A percentile compares a stretch with the other conserved stretches of the same genome.
Evolutionary conservation across 1,140 invertebrate genomes (phyloP).

Genomic region (Drosophila kikkawai): DNA sequence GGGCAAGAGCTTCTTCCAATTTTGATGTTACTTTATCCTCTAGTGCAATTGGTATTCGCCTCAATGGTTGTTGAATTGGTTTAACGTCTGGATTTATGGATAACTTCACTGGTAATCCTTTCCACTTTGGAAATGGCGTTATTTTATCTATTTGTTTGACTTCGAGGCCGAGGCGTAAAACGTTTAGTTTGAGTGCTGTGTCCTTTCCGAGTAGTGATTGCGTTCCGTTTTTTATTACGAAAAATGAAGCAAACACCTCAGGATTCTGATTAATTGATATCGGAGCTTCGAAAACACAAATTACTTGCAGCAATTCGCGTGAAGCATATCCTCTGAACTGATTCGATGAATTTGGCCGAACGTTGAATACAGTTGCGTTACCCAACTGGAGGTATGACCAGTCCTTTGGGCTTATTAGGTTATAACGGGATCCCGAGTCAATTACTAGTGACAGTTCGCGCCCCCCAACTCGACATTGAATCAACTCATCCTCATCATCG

Average conservation of each 20-base stretch:
- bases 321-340: too few relatives aligned
- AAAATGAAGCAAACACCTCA: constrained; percentile 1
- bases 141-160: constrained; percentile 11
- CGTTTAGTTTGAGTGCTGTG: constrained; percentile 8
- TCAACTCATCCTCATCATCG: too few relatives aligned
- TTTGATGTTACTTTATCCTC: constrained; percentile 36
- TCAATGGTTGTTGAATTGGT: constrained; percentile 26
- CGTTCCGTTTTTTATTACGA: not conserved
- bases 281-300: too few relatives aligned
- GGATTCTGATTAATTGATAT: too few relatives aligned
- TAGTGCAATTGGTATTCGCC: constrained; percentile 11
- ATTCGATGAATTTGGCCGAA: too few relatives aligned
- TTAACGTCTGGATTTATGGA: not conserved
- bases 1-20: constrained; percentile 43
- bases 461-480: too few relatives aligned
- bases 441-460: too few relatives aligned
- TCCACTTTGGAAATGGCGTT: not conserved
- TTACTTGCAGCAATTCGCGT: too few relatives aligned
- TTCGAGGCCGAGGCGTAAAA: constrained; percentile 13
- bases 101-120: constrained; percentile 8
- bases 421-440: too few relatives aligned
- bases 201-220: constrained; percentile 1
- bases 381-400: too few relatives aligned
- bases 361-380: too few relatives aligned
- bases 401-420: too few relatives aligned